Evolutionary conservation across 2,113 vertebrate genomes (phyloP).

Genomic region (Phylloscopus whistleri): DNA sequence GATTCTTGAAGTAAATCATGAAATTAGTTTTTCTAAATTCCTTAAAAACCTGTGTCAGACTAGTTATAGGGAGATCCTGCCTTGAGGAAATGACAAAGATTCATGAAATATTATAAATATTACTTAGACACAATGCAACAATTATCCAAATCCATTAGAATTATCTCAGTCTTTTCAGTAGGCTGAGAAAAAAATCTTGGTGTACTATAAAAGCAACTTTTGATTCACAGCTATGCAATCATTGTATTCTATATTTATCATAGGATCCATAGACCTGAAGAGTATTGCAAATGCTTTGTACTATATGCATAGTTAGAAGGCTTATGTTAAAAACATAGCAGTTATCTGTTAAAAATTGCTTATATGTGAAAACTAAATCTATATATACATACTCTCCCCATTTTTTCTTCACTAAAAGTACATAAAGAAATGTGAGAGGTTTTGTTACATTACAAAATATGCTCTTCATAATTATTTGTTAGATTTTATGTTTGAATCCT

Average conservation of each 20-base stretch:
- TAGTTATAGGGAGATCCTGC: background rate
- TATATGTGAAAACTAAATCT: background rate
- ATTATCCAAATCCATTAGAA: background rate
- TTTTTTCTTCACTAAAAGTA: background rate
- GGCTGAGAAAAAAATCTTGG: background rate
- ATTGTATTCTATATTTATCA: background rate
- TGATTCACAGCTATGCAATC: background rate
- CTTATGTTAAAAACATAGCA: background rate
- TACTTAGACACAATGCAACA: background rate
- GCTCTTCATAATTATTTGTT: background rate
- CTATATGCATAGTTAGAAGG: background rate
- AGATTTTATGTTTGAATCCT: background rate
- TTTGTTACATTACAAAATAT: background rate
- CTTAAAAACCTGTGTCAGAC: background rate
- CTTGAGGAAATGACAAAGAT: background rate
- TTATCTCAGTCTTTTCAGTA: background rate
- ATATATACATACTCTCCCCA: background rate
- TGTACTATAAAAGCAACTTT: background rate
- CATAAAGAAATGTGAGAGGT: background rate
- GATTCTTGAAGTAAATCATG: background rate
- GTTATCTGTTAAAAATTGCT: background rate
- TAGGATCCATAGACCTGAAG: background rate
- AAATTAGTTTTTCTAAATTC: background rate
- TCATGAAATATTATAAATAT: background rate
- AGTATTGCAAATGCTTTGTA: background rate